These are phyloP conservation scores for Urosaurus nigricauda DNA, from an alignment of 2,797 vertebrate species.

Conservation along the genomic window DNA sequence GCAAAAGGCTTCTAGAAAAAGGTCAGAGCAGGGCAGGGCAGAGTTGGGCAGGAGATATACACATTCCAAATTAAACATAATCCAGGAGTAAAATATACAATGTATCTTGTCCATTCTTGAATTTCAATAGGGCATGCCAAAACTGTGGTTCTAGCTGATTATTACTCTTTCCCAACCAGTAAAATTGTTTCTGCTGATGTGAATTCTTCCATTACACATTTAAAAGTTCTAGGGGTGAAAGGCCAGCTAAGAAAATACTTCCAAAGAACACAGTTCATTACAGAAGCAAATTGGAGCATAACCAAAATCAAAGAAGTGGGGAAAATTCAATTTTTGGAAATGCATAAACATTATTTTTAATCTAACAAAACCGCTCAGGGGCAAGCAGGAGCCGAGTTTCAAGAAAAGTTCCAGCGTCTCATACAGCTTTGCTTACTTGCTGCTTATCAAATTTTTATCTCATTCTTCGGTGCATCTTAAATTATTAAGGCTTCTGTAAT, in stretches of 20 bases:
- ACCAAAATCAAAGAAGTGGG: conserved; percentile 30
- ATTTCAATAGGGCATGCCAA: background rate
- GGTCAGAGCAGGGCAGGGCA: no score
- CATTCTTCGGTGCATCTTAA: conserved; percentile 20
- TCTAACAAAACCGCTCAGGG: conserved; percentile 27
- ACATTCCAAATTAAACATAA: no score
- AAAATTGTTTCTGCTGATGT: conserved; percentile 44
- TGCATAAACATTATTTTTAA: conserved; percentile 18
- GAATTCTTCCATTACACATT: conserved; percentile 36
- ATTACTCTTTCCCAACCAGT: conserved; percentile 8
- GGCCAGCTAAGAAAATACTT: background rate
- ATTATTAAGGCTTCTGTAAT: conserved; percentile 20
- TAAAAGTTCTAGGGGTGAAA: conserved; percentile 45
- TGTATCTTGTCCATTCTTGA: background rate
- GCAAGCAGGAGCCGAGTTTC: background rate
- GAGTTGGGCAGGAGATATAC: no score
- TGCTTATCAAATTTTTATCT: conserved; percentile 37
- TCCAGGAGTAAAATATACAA: background rate
- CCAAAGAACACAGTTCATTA: conserved; percentile 19
- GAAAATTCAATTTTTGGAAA: conserved; percentile 24
- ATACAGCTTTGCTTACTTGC: background rate
- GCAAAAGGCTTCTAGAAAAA: no score
- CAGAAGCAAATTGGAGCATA: background rate
- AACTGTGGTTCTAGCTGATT: background rate
- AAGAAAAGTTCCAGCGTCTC: background rate